Conservation (phyloP, 2,113 vertebrate genomes). For the Heliornis fulica region DNA sequence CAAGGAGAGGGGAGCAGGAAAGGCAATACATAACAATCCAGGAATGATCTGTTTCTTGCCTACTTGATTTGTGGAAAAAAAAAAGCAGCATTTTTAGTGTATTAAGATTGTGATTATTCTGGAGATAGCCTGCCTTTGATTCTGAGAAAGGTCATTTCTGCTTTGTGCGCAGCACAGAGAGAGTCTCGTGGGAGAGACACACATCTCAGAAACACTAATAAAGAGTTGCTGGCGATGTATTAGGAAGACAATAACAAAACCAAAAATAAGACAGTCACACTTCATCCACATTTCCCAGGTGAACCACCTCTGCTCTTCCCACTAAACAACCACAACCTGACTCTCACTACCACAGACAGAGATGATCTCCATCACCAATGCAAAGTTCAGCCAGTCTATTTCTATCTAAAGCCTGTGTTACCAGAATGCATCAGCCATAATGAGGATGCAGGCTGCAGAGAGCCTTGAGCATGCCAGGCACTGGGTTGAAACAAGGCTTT, state of each 20-base stretch:
- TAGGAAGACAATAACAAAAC: not conserved
- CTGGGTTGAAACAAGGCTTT: not conserved
- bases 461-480: not conserved
- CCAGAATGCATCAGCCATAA: not conserved
- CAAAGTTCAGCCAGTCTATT: not conserved
- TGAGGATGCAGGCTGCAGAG: not conserved
- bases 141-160: not conserved
- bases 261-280: not conserved
- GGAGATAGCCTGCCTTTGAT: not conserved
- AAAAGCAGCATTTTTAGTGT: not conserved
- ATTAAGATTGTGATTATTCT: not conserved
- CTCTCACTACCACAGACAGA: rapidly evolving
- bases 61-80: not conserved
- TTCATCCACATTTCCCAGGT: not conserved
- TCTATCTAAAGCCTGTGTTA: not conserved
- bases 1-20: not conserved
- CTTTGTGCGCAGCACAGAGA: not conserved
- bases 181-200: not conserved
- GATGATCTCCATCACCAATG: rapidly evolving
- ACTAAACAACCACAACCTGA: not conserved
- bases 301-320: not conserved
- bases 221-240: not conserved
- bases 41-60: not conserved
- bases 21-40: not conserved
- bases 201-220: not conserved